phyloP scores from a whole-genome alignment of 2,888 invertebrate genomes.

The Zygogramma bicolorata region DNA sequence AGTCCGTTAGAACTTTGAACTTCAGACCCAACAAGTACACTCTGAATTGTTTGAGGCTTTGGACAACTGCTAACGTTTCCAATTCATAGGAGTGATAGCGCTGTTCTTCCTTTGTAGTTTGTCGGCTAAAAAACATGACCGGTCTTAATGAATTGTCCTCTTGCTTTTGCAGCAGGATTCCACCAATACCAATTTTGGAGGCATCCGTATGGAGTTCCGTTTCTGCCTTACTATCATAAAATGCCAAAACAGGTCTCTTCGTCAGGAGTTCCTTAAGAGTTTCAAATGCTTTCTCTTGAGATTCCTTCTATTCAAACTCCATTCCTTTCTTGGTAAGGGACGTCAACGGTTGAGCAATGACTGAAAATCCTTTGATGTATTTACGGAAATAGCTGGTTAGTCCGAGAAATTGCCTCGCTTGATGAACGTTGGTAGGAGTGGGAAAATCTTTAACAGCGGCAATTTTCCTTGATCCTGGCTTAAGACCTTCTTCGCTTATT shows the following conservation, averaged over 20 bases:
- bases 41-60: constrained; percentile 52
- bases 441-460: constrained; percentile 29
- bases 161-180: constrained; percentile 22
- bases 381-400: constrained; percentile 31
- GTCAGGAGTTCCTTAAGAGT: constrained; percentile 28
- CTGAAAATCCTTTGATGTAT: constrained; percentile 24
- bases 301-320: no score
- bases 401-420: constrained; percentile 30
- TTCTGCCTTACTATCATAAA: no score
- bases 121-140: constrained; percentile 25
- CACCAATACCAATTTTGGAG: constrained; percentile 21
- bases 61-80: constrained; percentile 57
- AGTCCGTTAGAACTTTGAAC: constrained; percentile 44
- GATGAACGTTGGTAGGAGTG: constrained; percentile 18
- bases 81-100: constrained; percentile 49
- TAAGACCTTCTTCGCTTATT: constrained; percentile 10
- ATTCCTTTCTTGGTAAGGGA: constrained; percentile 39
- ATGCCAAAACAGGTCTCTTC: constrained; percentile 46
- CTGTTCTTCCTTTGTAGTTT: neutral
- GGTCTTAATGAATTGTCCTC: constrained; percentile 1
- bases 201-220: no score
- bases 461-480: constrained; percentile 31
- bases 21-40: constrained; percentile 48
- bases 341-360: constrained; percentile 43
- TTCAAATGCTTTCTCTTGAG: no score